Evolutionary conservation across 2,888 invertebrate genomes (phyloP).

Genomic region (Drosophila fungiperda): DNA sequence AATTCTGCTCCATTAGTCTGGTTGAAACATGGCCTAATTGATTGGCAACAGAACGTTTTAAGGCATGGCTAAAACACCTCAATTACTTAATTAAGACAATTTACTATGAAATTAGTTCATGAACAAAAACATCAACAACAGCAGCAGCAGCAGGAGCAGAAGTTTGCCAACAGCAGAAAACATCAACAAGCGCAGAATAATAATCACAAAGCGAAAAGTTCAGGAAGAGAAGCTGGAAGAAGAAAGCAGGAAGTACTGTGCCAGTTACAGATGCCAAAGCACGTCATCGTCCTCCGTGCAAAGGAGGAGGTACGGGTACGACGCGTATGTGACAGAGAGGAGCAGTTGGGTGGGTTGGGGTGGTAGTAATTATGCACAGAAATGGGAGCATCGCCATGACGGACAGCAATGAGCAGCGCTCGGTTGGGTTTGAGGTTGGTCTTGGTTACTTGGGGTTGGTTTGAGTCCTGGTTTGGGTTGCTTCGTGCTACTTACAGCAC

Average conservation of each 20-base stretch:
- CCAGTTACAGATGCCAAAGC: conserved; percentile 73
- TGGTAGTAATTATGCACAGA: conserved; percentile 65
- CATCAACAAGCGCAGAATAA: conserved; percentile 22
- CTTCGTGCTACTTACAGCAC: conserved; percentile 64
- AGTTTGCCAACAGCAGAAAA: conserved; percentile 15
- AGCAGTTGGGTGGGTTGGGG: background rate
- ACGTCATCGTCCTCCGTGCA: conserved; percentile 52
- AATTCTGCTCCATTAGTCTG: conserved; percentile 52
- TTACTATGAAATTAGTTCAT: conserved; percentile 67
- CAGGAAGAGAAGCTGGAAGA: background rate
- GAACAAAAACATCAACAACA: conserved; percentile 34
- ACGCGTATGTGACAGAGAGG: background rate
- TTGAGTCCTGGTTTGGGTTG: background rate
- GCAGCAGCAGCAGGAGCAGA: background rate
- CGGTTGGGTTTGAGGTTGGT: conserved; percentile 5
- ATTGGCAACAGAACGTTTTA: conserved; percentile 21
- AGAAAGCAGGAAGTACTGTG: conserved; percentile 71
- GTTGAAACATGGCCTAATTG: conserved; percentile 51
- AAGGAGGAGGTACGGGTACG: background rate
- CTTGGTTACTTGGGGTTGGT: conserved; percentile 1
- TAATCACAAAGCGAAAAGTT: conserved; percentile 35
- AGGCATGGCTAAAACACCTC: conserved; percentile 7
- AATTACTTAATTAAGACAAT: conserved; percentile 48
- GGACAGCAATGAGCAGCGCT: conserved; percentile 13
- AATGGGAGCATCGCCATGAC: conserved; percentile 61